A percentile compares a stretch with the other conserved stretches of the same genome.
These are phyloP conservation scores for Sinella curviseta DNA, from an alignment of 1,140 invertebrate genomes.

Conservation along the genomic window DNA sequence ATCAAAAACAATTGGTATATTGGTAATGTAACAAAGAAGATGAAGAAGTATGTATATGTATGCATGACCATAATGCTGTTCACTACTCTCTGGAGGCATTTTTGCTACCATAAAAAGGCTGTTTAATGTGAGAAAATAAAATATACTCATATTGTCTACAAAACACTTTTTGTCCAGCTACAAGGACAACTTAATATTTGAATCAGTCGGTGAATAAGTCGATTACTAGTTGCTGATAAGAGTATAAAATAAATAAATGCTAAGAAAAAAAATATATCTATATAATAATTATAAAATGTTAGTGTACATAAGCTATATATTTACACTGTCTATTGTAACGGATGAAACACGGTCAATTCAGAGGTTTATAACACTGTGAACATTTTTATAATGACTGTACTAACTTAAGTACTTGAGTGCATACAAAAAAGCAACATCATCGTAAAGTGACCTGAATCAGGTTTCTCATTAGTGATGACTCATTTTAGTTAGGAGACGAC, in stretches of 20 bases:
- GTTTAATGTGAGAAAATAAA: constrained; percentile 19
- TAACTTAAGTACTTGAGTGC: constrained; percentile 9
- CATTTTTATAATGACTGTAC: constrained; percentile 16
- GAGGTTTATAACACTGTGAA: neutral
- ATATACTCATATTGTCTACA: constrained; percentile 20
- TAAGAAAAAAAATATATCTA: neutral
- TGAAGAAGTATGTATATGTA: neutral
- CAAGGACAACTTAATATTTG: neutral
- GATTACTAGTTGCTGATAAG: neutral
- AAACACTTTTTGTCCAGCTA: neutral
- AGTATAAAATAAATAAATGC: neutral
- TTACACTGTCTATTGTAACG: constrained; percentile 8
- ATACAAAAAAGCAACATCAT: neutral
- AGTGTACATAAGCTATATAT: constrained; percentile 1
- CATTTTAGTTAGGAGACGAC: constrained; percentile 7
- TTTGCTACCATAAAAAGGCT: constrained; percentile 11
- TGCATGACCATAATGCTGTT: constrained; percentile 17
- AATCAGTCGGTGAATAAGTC: neutral
- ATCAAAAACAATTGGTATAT: neutral
- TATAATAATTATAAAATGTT: neutral
- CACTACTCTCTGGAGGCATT: constrained; percentile 6
- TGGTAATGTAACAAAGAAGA: neutral
- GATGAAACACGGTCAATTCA: constrained; percentile 14
- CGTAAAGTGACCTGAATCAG: neutral
- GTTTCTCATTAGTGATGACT: neutral